Percentiles rank a stretch among this genome's conserved stretches.
Conservation (phyloP, 2,797 vertebrate species). For the Bradypus variegatus region DNA sequence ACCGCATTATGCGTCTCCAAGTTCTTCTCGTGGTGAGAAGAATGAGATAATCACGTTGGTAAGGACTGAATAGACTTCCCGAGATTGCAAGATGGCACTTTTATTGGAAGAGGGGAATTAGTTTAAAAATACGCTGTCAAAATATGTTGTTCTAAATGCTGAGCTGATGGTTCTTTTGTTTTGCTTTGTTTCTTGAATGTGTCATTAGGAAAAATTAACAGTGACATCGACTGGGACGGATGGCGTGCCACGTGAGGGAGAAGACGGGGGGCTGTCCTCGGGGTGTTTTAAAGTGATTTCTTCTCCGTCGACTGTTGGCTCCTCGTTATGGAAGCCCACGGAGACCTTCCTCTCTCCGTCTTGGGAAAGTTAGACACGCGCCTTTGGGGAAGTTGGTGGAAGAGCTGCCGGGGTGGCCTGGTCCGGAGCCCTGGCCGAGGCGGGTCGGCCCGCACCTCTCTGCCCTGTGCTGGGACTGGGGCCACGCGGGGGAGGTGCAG, state of each 20-base stretch:
- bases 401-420: rapidly evolving
- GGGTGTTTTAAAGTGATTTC: not conserved
- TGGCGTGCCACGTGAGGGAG: not conserved
- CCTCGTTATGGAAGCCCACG: not conserved
- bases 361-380: not conserved
- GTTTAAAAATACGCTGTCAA: conserved; percentile 68
- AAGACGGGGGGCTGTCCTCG: not conserved
- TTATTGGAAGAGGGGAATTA: conserved; percentile 65
- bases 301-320: not conserved
- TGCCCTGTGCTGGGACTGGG: not conserved
- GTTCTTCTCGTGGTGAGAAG: conserved; percentile 57
- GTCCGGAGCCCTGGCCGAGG: no score
- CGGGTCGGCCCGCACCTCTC: no score
- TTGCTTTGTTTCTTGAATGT: conserved; percentile 67
- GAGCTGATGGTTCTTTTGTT: conserved; percentile 70
- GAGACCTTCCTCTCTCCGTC: not conserved
- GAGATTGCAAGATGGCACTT: conserved; percentile 64
- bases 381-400: rapidly evolving
- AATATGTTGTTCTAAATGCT: conserved; percentile 65
- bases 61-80: conserved; percentile 63
- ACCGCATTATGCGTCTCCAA: conserved; percentile 56
- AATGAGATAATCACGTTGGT: conserved; percentile 69
- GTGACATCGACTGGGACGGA: conserved; percentile 3
- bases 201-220: conserved; percentile 67
- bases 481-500: no score